These are phyloP conservation scores for Nesogale talazaci DNA, from an alignment of 2,113 vertebrate species.

Conservation along the genomic window DNA sequence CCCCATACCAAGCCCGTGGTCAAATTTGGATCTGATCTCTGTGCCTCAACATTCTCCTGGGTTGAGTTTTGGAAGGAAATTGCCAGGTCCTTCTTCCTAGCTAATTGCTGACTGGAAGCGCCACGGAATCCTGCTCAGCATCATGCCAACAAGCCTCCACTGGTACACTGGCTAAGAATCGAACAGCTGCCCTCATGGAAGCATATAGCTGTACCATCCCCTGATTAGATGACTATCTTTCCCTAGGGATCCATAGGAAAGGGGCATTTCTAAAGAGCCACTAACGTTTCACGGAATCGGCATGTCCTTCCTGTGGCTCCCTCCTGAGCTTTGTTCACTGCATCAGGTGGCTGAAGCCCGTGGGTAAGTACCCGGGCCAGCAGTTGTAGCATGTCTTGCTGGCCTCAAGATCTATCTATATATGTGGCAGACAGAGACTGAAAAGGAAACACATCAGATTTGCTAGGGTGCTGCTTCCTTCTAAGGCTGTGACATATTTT, in stretches of 20 bases:
- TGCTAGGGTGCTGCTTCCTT: background rate
- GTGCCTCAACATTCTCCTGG: too few relatives aligned
- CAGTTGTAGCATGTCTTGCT: background rate
- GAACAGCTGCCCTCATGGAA: background rate
- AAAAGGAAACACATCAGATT: background rate
- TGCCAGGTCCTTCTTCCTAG: background rate
- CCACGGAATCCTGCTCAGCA: background rate
- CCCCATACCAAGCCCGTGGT: background rate
- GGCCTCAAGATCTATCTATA: background rate
- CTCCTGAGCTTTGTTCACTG: background rate
- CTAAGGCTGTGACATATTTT: background rate
- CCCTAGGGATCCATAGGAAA: background rate
- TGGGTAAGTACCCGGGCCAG: background rate
- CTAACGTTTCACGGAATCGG: background rate
- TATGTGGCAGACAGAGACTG: background rate
- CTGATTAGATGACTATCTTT: background rate
- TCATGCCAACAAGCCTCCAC: background rate
- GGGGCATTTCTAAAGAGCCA: background rate
- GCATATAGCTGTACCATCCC: background rate
- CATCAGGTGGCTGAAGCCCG: background rate
- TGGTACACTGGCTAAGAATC: background rate
- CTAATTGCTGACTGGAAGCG: background rate
- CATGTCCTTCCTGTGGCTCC: background rate
- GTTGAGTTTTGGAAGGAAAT: background rate
- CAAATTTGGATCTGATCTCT: background rate